Percentiles rank a stretch among this genome's conserved stretches.
These are phyloP conservation scores for Sisor rabdophorus DNA, from an alignment of 2,113 vertebrate genomes.

Conservation along the genomic window DNA sequence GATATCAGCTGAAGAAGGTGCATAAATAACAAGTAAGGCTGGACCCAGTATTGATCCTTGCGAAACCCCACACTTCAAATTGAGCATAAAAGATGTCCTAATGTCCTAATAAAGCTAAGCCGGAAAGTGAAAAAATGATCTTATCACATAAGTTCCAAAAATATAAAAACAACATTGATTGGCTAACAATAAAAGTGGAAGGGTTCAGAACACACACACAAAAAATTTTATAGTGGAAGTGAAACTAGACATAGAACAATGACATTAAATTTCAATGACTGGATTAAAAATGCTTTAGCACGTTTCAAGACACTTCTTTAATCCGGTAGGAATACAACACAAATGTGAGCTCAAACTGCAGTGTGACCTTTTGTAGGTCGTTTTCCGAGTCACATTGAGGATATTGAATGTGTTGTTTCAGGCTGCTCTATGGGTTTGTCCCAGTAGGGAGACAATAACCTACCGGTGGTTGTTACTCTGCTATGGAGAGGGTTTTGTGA, in stretches of 20 bases:
- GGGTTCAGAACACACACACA: too few species aligned
- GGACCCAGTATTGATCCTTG: too few species aligned
- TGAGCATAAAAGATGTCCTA: too few species aligned
- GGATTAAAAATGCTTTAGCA: background rate
- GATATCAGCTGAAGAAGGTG: too few species aligned
- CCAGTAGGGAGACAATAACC: conserved; percentile 7
- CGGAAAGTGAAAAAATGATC: too few species aligned
- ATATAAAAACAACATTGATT: too few species aligned
- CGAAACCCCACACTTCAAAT: too few species aligned
- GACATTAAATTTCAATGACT: background rate
- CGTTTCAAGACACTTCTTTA: background rate
- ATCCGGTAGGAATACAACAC: background rate
- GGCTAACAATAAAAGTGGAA: too few species aligned
- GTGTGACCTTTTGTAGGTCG: background rate
- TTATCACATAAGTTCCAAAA: too few species aligned
- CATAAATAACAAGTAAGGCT: too few species aligned
- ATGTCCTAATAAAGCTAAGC: too few species aligned
- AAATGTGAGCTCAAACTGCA: conserved; percentile 4
- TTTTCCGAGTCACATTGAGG: conserved; percentile 23
- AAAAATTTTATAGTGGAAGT: background rate
- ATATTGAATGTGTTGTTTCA: conserved; percentile 38
- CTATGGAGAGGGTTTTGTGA: background rate
- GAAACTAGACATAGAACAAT: background rate
- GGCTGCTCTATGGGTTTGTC: conserved; percentile 2
- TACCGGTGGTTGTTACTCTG: background rate